phyloP scores from a whole-genome alignment of 2,797 vertebrate species.

The Perdix hodgsoniae region DNA sequence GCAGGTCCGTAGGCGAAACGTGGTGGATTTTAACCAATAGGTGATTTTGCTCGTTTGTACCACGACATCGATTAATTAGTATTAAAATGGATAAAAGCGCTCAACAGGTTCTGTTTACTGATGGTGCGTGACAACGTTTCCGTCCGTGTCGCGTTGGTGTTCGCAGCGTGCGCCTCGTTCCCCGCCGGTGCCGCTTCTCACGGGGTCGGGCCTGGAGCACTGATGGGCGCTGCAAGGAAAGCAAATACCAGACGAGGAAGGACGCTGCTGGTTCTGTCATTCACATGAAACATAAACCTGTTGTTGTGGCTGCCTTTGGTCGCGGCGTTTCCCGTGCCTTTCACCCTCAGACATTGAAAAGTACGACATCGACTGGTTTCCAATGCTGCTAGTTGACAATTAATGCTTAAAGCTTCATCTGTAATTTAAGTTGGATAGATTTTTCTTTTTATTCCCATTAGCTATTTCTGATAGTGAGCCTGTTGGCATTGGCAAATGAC shows the following conservation, averaged over 20 bases:
- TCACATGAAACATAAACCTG: neutral
- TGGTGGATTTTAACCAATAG: neutral
- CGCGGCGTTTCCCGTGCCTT: neutral
- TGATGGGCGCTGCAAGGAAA: neutral
- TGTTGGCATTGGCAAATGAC: neutral
- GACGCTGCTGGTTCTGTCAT: neutral
- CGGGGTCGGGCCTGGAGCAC: constrained; percentile 22
- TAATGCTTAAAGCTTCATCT: neutral
- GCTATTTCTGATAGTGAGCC: neutral
- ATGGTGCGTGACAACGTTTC: neutral
- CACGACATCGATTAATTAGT: neutral
- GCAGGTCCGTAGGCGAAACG: neutral
- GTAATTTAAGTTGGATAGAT: neutral
- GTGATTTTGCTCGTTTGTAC: neutral
- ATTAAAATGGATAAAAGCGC: neutral
- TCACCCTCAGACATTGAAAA: neutral
- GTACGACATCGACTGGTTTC: neutral
- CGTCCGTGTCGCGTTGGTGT: neutral
- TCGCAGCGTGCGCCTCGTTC: neutral
- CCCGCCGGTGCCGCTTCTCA: neutral
- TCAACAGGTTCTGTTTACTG: neutral
- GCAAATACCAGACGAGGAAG: neutral
- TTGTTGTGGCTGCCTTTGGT: constrained; percentile 6
- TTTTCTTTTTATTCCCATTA: neutral
- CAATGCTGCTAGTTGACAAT: neutral